Base-by-base conservation (phyloP, 2,888 invertebrate genomes). In the Chironomus riparius region DNA sequence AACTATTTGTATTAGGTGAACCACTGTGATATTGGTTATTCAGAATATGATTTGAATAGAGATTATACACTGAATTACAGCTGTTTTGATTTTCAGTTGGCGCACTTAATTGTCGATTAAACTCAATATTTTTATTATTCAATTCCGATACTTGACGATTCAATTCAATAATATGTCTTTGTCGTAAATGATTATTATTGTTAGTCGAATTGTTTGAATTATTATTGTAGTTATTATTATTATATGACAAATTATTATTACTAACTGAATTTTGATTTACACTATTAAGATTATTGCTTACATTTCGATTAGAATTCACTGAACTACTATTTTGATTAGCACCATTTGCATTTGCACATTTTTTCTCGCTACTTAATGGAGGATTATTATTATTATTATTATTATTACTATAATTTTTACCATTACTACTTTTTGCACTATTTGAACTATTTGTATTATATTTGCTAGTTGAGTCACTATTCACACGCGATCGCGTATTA, bases 71-170 rank as follows among this genome's bases (percentile, higher is more conserved):
- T 62, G 74, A 77, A 76, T 77, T 76, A 70, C 72, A 76, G 70
- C 76, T 76, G 70, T 72, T 76, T 70, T 76, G 68, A 73, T 77
- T 77, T 73, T 84, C 83, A 77, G 83, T 83, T 65, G 84, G 84
- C 5, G 83, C 84, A 79, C 84, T 84, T 48, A 84, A 80, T 80
- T 84, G 84, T 76, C 84, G 82, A 82, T 84, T 83, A 78, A 84
- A 84, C 77, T 83, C 83, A 77, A 83, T 82, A 80, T 84, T 84
- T 18, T 76, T 76, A 28, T 48, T 76, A 61, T 76, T 76, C 56
- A 76, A 56, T 56, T 76, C 76, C 69, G 76, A 76, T 56, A 76
- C 76, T 76, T 76, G 76, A 21, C 76, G 76, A 48, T 76, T 76
- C 56, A 76, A 69, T 38, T 76, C 76, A 24, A 76, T 76, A 22